These are phyloP conservation scores for Bilobella aurantiaca DNA, from an alignment of 1,140 invertebrate species.

Conservation along the genomic window DNA sequence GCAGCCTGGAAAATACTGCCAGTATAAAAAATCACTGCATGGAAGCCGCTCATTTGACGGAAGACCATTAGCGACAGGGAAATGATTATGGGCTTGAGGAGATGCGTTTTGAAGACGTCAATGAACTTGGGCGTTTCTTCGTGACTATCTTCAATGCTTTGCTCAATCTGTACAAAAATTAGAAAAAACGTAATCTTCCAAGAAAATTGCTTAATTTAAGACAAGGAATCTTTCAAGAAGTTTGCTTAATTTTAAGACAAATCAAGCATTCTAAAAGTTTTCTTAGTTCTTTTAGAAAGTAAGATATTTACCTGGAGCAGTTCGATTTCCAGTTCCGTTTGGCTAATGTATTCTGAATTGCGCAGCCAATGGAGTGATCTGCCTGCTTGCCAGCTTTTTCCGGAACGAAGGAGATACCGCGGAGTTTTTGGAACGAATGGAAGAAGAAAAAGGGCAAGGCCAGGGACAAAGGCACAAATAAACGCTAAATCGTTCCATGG, in stretches of 20 bases:
- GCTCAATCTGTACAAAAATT: background rate
- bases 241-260: too few relatives aligned
- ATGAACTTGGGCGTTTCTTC: background rate
- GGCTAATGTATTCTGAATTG: background rate
- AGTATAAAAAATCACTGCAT: constrained; percentile 54
- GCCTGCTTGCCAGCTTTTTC: background rate
- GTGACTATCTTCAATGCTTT: background rate
- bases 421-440: background rate
- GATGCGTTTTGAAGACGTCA: background rate
- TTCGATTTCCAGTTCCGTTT: background rate
- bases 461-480: constrained; percentile 1
- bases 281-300: too few relatives aligned
- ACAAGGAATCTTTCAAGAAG: too few relatives aligned
- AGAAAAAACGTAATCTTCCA: too few relatives aligned
- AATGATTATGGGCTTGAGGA: constrained; percentile 7
- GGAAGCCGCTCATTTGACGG: background rate
- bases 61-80: constrained; percentile 4
- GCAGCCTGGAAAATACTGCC: constrained; percentile 57
- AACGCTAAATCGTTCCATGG: constrained; percentile 1
- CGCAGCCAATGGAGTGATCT: constrained; percentile 4
- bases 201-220: too few relatives aligned
- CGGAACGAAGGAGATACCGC: background rate
- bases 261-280: too few relatives aligned
- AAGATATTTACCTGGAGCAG: background rate
- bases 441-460: background rate